Evolutionary conservation across 2,113 vertebrate genomes (phyloP).

Genomic region (Coturnix japonica): DNA sequence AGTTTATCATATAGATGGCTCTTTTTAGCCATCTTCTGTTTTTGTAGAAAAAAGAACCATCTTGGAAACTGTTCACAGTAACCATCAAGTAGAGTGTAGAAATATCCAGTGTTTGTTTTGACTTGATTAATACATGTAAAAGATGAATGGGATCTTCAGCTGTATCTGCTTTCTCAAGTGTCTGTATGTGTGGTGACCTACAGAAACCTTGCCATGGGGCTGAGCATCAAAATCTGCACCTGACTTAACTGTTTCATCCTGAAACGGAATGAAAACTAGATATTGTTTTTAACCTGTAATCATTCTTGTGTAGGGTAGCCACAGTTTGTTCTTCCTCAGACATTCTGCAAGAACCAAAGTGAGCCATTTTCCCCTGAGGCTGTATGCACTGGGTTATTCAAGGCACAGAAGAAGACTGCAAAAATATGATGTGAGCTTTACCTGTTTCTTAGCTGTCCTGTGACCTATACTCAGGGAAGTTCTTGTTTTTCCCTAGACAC

Average conservation of each 20-base stretch:
- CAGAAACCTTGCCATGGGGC: not conserved
- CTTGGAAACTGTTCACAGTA: not conserved
- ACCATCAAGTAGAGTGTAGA: not conserved
- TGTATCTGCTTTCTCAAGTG: not conserved
- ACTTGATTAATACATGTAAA: not conserved
- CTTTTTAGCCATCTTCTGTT: not conserved
- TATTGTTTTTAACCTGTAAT: not conserved
- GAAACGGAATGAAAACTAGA: not conserved
- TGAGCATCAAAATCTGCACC: not conserved
- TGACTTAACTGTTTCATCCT: accelerated
- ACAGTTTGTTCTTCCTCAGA: not conserved
- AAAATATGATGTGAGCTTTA: not conserved
- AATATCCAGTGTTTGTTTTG: not conserved
- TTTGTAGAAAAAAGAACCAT: accelerated
- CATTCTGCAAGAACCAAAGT: not conserved
- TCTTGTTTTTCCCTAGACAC: slow-evolving; percentile 2
- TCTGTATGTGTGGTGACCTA: not conserved
- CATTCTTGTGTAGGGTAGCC: not conserved
- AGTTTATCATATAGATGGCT: not conserved
- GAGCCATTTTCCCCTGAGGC: not conserved
- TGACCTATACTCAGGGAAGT: not conserved
- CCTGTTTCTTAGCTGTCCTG: not conserved
- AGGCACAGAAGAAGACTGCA: not conserved
- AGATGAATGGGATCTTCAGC: not conserved
- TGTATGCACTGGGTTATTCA: not conserved